Percentiles rank a stretch among this genome's conserved stretches.
These are phyloP conservation scores for Hipposideros larvatus DNA, from an alignment of 2,797 vertebrate species.

Conservation along the genomic window DNA sequence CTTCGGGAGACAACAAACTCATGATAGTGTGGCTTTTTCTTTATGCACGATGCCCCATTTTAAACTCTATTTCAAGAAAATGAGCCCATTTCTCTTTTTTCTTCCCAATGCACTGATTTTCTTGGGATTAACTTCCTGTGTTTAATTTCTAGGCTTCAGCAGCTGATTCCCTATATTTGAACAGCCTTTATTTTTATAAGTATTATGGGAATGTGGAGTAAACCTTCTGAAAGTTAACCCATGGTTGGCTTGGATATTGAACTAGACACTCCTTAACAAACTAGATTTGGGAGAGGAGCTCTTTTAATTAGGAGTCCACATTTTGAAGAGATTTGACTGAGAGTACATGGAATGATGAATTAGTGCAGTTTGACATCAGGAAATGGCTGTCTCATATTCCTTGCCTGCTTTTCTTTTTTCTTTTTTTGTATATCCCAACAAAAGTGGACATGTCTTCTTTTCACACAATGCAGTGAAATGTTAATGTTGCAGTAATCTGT, in stretches of 20 bases:
- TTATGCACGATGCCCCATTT: background rate
- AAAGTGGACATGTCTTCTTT: background rate
- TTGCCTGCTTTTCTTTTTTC: background rate
- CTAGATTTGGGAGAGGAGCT: background rate
- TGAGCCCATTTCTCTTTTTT: conserved; percentile 46
- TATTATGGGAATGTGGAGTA: background rate
- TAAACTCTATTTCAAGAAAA: conserved; percentile 66
- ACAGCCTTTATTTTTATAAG: conserved; percentile 29
- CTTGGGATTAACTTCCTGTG: conserved; percentile 61
- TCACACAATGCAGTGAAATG: background rate
- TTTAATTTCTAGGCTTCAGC: conserved; percentile 53
- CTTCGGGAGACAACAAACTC: background rate
- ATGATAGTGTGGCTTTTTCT: background rate
- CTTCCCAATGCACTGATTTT: conserved; percentile 23
- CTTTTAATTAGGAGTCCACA: background rate
- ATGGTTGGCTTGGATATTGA: background rate
- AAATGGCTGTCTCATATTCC: background rate
- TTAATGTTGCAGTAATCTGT: background rate
- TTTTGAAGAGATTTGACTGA: background rate
- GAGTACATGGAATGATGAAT: background rate
- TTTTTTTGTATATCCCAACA: background rate
- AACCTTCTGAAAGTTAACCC: conserved; percentile 51
- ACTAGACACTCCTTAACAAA: background rate
- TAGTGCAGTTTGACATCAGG: background rate
- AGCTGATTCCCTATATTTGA: conserved; percentile 35